Base-by-base conservation (phyloP, 2,797 vertebrate species). In the Antennarius maculatus region DNA sequence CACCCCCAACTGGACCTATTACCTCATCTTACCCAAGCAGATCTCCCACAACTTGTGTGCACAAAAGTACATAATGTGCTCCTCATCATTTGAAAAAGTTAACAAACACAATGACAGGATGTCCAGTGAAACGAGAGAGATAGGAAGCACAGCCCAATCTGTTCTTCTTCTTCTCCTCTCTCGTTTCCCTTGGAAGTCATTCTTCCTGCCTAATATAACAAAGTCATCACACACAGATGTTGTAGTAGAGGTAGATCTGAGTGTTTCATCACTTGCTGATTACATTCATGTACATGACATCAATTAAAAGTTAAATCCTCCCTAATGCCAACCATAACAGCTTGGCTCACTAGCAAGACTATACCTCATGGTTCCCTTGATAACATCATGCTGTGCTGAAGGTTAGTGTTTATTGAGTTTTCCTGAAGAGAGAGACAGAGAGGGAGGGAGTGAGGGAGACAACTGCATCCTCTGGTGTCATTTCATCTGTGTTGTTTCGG, bases 81-180 rank as follows among this genome's bases (percentile, higher is more conserved):
- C 45, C 37, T 62, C 18, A 53, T 61, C 11, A 13, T 70, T 61
- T 34, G 28, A 54, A 47, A 79, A 15, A 61, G 29, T 51, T 64
- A 37, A 55, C 29, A 77, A 79, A 79, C 76, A 90, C 74, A 89
- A 86, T 81, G 65, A 75, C 76, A 84, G 87, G 84, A 89, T 73
- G 69, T 88, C 86, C 84, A 87, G 54, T 49, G 15, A 17, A 39
- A 74, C 42, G 66, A 67, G 16, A 18, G 69, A 46, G 83, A 80
- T 76, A 37, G 84, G 69, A 88, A 79, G 71, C 49, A 39, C 7
- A 63, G 53, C 14, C 31, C 45, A 80, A 85, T 79, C 79, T 86
- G 79, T 69, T 82, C 78, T 42, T 74, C 39, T 61, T 52, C 47
- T 66, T 23, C 49, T 76, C 61, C 42, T 69, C 61, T 47, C 66